These are phyloP conservation scores for Callyntrura guangdongensis DNA, from an alignment of 2,888 invertebrate genomes.

Conservation along the genomic window DNA sequence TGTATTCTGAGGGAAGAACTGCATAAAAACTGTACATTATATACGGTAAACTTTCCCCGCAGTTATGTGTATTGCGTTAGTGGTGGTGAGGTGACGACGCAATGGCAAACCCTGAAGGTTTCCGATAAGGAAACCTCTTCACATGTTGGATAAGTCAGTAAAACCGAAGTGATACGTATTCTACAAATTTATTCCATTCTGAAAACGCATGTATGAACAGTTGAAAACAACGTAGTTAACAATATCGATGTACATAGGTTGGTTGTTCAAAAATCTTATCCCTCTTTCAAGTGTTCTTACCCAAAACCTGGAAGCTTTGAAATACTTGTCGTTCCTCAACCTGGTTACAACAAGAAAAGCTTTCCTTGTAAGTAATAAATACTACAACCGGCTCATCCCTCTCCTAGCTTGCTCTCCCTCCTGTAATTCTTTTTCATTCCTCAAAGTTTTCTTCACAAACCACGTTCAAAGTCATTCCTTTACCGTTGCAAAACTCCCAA, in stretches of 20 bases:
- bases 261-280: too few species aligned
- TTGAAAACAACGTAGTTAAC: too few species aligned
- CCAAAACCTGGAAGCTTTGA: too few species aligned
- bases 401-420: too few species aligned
- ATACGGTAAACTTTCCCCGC: background rate
- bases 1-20: constrained; percentile 57
- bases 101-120: background rate
- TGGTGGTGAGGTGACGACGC: background rate
- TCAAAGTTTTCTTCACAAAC: background rate
- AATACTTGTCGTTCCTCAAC: too few species aligned
- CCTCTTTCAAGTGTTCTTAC: too few species aligned
- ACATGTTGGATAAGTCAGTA: background rate
- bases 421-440: background rate
- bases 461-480: background rate
- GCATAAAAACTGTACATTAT: constrained; percentile 16
- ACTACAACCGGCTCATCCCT: background rate
- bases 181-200: background rate
- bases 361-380: background rate
- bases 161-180: background rate
- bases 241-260: too few species aligned
- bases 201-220: too few species aligned
- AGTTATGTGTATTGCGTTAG: background rate
- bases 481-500: background rate
- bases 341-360: too few species aligned
- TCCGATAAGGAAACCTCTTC: background rate